Evolutionary conservation across 2,113 vertebrate species (phyloP).

Genomic region (Pelmatolapia mariae): DNA sequence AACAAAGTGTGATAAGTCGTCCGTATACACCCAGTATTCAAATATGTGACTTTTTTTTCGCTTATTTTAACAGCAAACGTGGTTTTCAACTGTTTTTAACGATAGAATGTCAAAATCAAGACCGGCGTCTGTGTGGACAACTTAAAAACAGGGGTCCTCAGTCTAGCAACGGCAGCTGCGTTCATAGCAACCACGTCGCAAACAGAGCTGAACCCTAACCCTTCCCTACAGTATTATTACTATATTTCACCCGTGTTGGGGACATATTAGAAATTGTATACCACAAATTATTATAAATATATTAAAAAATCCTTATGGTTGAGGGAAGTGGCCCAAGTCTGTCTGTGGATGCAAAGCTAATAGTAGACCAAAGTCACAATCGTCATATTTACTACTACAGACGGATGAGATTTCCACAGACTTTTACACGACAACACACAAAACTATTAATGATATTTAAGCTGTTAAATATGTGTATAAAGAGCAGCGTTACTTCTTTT

Average conservation of each 20-base stretch:
- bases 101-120: not conserved
- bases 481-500: not conserved
- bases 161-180: constrained; percentile 41
- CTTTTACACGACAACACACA: not conserved
- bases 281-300: not conserved
- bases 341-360: not conserved
- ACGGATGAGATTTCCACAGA: not conserved
- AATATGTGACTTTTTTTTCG: fast-evolving
- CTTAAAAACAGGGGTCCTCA: constrained; percentile 8
- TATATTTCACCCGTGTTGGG: not conserved
- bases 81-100: not conserved
- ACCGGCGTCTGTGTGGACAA: constrained; percentile 10
- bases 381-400: not conserved
- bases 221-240: not conserved
- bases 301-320: not conserved
- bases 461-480: not conserved
- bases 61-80: fast-evolving
- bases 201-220: not conserved
- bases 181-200: constrained; percentile 39
- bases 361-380: not conserved
- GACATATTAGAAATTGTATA: not conserved
- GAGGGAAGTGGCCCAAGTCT: not conserved
- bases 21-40: fast-evolving
- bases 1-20: fast-evolving
- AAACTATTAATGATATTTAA: not conserved